These are phyloP conservation scores for Drosophila cracens DNA, from an alignment of 2,888 invertebrate genomes.

Conservation along the genomic window DNA sequence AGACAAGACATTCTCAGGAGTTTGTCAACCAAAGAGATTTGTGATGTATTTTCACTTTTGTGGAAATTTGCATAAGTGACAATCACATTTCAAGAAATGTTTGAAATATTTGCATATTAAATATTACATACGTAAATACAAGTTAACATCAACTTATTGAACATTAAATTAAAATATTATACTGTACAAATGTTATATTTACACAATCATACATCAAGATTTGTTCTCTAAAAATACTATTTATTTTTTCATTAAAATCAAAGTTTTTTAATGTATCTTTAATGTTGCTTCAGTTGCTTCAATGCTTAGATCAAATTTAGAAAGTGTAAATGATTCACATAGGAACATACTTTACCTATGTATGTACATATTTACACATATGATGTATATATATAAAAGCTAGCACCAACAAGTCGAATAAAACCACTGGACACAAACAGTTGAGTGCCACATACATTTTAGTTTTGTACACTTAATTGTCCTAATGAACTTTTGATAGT, in stretches of 20 bases:
- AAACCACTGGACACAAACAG: conserved; percentile 9
- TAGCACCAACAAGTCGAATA: conserved; percentile 18
- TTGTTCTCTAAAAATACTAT: background rate
- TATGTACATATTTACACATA: background rate
- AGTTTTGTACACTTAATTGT: conserved; percentile 65
- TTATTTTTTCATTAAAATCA: background rate
- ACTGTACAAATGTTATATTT: background rate
- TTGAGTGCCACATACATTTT: conserved; percentile 41
- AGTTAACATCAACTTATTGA: background rate
- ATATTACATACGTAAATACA: background rate
- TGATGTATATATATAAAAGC: background rate
- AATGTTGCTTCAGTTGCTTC: background rate
- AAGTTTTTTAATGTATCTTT: background rate
- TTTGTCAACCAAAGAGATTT: conserved; percentile 12
- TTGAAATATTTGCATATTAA: background rate
- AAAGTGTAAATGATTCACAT: background rate
- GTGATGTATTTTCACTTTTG: conserved; percentile 14
- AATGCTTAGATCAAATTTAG: too few species aligned
- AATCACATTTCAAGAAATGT: background rate
- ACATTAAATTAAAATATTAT: background rate
- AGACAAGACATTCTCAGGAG: conserved; percentile 10
- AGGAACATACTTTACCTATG: background rate
- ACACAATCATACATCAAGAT: too few species aligned
- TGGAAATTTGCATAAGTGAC: conserved; percentile 8
- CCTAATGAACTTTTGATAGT: conserved; percentile 79